These are phyloP conservation scores for Parauchenoglanis punctatus DNA, from an alignment of 2,797 vertebrate species.

Conservation along the genomic window DNA sequence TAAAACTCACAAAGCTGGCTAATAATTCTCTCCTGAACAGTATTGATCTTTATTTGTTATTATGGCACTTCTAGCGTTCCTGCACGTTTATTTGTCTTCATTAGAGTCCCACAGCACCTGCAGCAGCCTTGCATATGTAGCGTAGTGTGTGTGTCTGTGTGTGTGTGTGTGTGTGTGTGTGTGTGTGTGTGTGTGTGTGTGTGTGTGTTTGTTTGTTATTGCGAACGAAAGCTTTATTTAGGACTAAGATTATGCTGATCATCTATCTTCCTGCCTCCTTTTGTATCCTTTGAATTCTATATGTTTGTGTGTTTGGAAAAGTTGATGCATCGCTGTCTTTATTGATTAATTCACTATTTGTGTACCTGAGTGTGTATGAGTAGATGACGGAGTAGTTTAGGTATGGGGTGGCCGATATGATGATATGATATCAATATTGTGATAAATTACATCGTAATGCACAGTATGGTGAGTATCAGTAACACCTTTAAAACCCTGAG, in stretches of 20 bases:
- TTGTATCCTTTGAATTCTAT: slow-evolving; percentile 40
- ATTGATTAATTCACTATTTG: background rate
- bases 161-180: slow-evolving; percentile 43
- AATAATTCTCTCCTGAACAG: slow-evolving; percentile 60
- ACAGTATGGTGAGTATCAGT: background rate
- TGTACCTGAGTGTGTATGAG: background rate
- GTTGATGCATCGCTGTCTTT: slow-evolving; percentile 7
- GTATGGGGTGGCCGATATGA: background rate
- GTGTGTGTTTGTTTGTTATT: slow-evolving; percentile 53
- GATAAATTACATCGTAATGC: slow-evolving; percentile 13
- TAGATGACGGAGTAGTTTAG: background rate
- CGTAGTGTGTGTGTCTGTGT: slow-evolving; percentile 21
- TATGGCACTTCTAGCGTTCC: slow-evolving; percentile 56
- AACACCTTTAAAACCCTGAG: background rate
- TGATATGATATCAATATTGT: slow-evolving; percentile 13
- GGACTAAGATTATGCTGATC: slow-evolving; percentile 53
- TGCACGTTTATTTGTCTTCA: slow-evolving; percentile 62
- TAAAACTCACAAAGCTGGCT: slow-evolving; percentile 58
- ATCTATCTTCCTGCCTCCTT: slow-evolving; percentile 46
- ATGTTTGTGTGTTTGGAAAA: slow-evolving; percentile 24
- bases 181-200: slow-evolving; percentile 24
- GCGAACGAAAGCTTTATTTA: slow-evolving; percentile 54
- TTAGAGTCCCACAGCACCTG: slow-evolving; percentile 61
- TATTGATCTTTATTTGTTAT: slow-evolving; percentile 64
- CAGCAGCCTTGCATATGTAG: slow-evolving; percentile 49